Conservation (phyloP, 2,888 invertebrate species). For the Ditylenchus weischeri region DNA sequence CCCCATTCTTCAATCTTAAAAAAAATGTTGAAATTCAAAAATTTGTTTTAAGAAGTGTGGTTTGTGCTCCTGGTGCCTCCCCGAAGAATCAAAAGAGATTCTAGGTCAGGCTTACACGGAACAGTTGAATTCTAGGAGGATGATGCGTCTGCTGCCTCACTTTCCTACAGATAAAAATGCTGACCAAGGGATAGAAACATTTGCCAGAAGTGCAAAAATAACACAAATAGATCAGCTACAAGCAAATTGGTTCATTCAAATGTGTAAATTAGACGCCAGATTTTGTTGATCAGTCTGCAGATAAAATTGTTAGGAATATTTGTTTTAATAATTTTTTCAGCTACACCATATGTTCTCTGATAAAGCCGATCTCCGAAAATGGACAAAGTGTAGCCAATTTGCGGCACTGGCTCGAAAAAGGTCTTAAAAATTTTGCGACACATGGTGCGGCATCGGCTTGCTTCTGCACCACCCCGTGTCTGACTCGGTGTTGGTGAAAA, state of each 20-base stretch:
- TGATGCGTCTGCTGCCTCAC: constrained; percentile 65
- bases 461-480: too few relatives aligned
- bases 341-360: too few relatives aligned
- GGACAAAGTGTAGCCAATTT: too few relatives aligned
- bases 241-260: constrained; percentile 81
- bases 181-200: not conserved
- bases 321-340: not conserved
- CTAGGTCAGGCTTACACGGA: constrained; percentile 75
- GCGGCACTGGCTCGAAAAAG: too few relatives aligned
- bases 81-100: constrained; percentile 65
- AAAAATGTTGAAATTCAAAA: not conserved
- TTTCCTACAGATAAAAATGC: not conserved
- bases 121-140: constrained; percentile 76
- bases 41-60: constrained; percentile 65
- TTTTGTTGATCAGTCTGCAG: not conserved
- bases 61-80: constrained; percentile 76
- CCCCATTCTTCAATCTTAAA: too few relatives aligned
- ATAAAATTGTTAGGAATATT: not conserved
- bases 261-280: constrained; percentile 74
- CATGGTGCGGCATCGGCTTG: too few relatives aligned
- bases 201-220: not conserved
- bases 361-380: too few relatives aligned
- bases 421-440: too few relatives aligned
- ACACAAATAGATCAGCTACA: constrained; percentile 71
- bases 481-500: too few relatives aligned